Evolutionary conservation across 1,140 invertebrate species (phyloP).

Genomic region (Drosophila auraria): DNA sequence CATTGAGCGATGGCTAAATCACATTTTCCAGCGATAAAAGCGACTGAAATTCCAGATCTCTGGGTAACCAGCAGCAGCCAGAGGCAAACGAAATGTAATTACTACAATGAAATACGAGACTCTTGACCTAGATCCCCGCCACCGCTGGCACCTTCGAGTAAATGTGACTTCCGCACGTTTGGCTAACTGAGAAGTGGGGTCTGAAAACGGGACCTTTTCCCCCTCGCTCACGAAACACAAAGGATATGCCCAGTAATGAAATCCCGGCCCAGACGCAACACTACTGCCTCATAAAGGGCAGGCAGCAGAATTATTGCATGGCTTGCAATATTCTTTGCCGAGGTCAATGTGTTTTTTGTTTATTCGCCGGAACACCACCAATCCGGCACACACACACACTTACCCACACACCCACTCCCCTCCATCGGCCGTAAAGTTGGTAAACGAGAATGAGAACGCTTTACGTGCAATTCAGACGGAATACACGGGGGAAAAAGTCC

Average conservation of each 20-base stretch:
- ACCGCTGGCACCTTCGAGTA: slow-evolving; percentile 29
- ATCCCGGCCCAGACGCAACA: slow-evolving; percentile 52
- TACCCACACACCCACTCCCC: background rate
- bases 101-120: slow-evolving; percentile 67
- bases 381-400: background rate
- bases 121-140: slow-evolving; percentile 66
- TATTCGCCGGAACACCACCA: slow-evolving; percentile 32
- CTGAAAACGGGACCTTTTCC: slow-evolving; percentile 39
- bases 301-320: slow-evolving; percentile 70
- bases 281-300: slow-evolving; percentile 50
- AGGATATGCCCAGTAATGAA: slow-evolving; percentile 43
- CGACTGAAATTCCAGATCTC: slow-evolving; percentile 12
- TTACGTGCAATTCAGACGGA: slow-evolving; percentile 27
- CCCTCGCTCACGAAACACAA: slow-evolving; percentile 17
- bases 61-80: slow-evolving; percentile 16
- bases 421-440: slow-evolving; percentile 52
- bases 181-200: slow-evolving; percentile 15
- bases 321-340: slow-evolving; percentile 63
- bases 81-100: slow-evolving; percentile 68
- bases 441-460: slow-evolving; percentile 61
- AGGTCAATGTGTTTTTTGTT: slow-evolving; percentile 75
- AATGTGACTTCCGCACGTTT: slow-evolving; percentile 76
- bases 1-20: slow-evolving; percentile 57
- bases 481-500: slow-evolving; percentile 19
- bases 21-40: slow-evolving; percentile 15